Percentiles rank a stretch among this genome's conserved stretches.
Conservation (phyloP, 92 coral and sea anemone species). For the Phenganax marumi region DNA sequence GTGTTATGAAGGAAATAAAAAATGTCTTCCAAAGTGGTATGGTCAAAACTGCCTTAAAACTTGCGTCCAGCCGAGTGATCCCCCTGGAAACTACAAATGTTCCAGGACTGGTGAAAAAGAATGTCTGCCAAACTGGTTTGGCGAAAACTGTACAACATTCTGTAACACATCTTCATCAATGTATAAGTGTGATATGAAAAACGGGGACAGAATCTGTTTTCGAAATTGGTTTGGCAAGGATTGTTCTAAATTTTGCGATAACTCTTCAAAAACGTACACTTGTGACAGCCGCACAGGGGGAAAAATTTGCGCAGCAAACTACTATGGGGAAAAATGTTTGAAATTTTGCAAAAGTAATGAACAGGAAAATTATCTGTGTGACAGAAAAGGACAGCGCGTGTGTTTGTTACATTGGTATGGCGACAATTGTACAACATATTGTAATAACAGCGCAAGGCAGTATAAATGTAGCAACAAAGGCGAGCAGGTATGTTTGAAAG, state of each 20-base stretch:
- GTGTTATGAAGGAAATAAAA: conserved; percentile 10
- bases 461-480: conserved; percentile 56
- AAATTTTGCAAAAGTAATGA: background rate
- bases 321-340: conserved; percentile 59
- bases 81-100: conserved; percentile 54
- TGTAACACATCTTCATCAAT: conserved; percentile 3
- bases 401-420: conserved; percentile 78
- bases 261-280: background rate
- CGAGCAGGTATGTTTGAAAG: conserved; percentile 42
- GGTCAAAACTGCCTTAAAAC: conserved; percentile 38
- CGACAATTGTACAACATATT: conserved; percentile 1
- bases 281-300: conserved; percentile 1
- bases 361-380: conserved; percentile 39
- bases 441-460: conserved; percentile 45
- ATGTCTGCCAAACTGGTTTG: conserved; percentile 75
- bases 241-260: conserved; percentile 52
- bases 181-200: background rate
- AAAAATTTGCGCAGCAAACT: conserved; percentile 54
- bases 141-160: conserved; percentile 58
- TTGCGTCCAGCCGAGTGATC: conserved; percentile 11
- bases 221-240: conserved; percentile 25
- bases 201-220: conserved; percentile 36
- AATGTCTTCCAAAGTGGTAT: conserved; percentile 47
- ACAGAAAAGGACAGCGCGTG: conserved; percentile 30
- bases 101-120: conserved; percentile 64